Evolutionary conservation across 92 coral and sea anemone genomes (phyloP).

Genomic region (Palythoa caribaeorum): DNA sequence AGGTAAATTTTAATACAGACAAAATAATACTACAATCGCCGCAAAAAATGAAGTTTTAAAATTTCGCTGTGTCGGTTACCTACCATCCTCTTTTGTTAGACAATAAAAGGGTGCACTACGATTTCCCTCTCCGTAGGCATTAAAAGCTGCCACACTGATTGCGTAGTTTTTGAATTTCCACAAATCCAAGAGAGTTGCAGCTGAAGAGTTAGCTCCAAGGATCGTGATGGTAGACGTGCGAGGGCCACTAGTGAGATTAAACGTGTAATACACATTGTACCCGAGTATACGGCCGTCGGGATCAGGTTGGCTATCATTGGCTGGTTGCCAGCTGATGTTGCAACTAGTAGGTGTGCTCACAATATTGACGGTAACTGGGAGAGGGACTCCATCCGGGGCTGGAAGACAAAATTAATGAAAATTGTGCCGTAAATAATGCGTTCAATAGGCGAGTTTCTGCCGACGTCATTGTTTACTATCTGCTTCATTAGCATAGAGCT

Average conservation of each 20-base stretch:
- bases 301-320: constrained; percentile 27
- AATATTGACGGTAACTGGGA: not conserved
- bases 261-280: constrained; percentile 39
- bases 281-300: constrained; percentile 40
- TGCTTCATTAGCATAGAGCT: too few species aligned
- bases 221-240: not conserved
- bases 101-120: constrained; percentile 11
- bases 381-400: constrained; percentile 45
- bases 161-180: constrained; percentile 31
- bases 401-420: not conserved
- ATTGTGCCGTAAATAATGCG: too few species aligned
- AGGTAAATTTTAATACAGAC: too few species aligned
- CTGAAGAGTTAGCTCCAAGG: constrained; percentile 19
- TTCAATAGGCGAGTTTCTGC: too few species aligned
- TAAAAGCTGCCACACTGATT: constrained; percentile 31
- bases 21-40: too few species aligned
- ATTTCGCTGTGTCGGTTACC: not conserved
- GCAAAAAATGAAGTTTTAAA: too few species aligned
- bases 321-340: constrained; percentile 31
- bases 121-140: constrained; percentile 36
- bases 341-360: constrained; percentile 36
- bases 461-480: too few species aligned
- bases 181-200: not conserved
- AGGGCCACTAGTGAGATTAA: constrained; percentile 33
- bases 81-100: constrained; percentile 39